Evolutionary conservation across 2,888 invertebrate genomes (phyloP), one percentile per base, ranked within the genome.

Genomic region (Trichopria drosophilae): DNA sequence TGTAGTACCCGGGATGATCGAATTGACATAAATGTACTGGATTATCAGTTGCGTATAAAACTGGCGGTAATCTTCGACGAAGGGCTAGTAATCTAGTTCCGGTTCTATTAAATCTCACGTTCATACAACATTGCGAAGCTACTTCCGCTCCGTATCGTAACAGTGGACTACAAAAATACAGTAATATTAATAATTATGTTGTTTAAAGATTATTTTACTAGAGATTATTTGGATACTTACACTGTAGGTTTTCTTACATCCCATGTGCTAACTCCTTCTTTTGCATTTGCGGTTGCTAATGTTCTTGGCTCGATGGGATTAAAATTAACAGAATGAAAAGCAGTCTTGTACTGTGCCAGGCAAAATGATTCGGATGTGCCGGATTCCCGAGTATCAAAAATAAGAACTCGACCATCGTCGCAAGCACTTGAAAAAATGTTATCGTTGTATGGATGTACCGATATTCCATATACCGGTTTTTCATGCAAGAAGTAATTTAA

Each of bases 311-410:
- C 92, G 18, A 82, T 78, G 0, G 95, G 95, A 77, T 95, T 93
- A 76, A 89, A 94, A 85, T 90, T 90, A 26, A 94, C 94, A n/a
- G 93, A 90, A 76, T 95, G 94, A 78, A 93, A 95, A n/a, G 93
- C 84, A 43, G 84, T 82, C 62, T 81, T 81, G 64, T 82, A 82
- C 70, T 86, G 86, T 67, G 87, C 82, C 65, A 88, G 75, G 60
- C 83, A 82, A 60, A 86, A 81, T n/a, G 57, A 55, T n/a, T 83
- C 82, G 78, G 69, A 55, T 66, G 71, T 63, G 51, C 65, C 66
- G 22, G 67, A 61, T 29, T 84, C 83, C 65, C 93, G 77, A 32
- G 87, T 85, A 73, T 97, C 96, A 76, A 88, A 93, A 23, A 96
- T 80, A 29, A 93, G 80, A 53, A 96, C 81, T 53, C 90, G 81